phyloP scores from a whole-genome alignment of 2,113 vertebrate species.

The Prionailurus viverrinus region DNA sequence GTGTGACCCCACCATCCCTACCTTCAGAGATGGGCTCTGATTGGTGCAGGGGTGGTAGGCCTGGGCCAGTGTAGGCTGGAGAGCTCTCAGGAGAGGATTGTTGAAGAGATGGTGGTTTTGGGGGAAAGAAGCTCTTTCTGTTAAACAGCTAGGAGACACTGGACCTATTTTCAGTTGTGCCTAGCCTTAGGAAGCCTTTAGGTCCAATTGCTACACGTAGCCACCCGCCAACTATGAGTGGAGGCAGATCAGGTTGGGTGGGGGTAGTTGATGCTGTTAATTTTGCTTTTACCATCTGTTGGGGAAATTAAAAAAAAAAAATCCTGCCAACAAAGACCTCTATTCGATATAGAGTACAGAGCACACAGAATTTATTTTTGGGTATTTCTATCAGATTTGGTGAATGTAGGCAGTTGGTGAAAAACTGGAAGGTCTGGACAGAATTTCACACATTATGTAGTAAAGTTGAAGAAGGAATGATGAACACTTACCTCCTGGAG shows the following conservation, averaged over 20 bases:
- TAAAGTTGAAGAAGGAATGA: not conserved
- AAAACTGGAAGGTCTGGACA: not conserved
- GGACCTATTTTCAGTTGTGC: not conserved
- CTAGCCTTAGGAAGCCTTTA: not conserved
- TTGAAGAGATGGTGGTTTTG: not conserved
- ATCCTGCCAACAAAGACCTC: not conserved
- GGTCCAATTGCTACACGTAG: not conserved
- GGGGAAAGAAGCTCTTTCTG: not conserved
- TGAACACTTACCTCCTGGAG: not conserved
- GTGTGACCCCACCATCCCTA: accelerated
- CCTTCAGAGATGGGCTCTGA: not conserved
- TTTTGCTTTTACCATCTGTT: not conserved
- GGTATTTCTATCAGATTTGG: not conserved
- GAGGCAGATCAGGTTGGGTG: not conserved
- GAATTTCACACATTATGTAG: not conserved
- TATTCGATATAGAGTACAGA: not conserved
- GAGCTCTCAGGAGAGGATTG: not conserved
- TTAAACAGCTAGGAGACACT: not conserved
- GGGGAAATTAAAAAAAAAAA: not conserved
- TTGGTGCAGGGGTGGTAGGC: not conserved
- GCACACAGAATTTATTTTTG: not conserved
- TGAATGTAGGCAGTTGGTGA: not conserved
- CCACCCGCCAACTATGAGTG: not conserved
- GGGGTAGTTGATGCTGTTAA: not conserved
- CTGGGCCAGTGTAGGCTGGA: not conserved